A percentile compares a stretch with the other conserved stretches of the same genome.
Evolutionary conservation across 2,113 vertebrate species (phyloP).

Genomic region (Zeus faber): DNA sequence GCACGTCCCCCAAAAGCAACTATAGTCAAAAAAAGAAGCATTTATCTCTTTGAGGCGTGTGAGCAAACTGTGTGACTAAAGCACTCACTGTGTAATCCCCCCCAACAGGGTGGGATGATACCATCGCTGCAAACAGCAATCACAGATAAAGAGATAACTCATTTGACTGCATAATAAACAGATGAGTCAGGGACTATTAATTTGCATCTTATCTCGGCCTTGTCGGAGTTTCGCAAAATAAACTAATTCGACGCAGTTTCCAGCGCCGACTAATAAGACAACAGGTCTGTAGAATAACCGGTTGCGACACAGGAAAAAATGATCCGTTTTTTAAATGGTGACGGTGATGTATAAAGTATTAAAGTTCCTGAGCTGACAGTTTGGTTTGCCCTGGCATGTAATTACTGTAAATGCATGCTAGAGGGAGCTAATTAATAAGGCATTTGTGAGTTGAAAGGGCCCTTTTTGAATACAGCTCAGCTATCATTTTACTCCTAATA

Average conservation of each 20-base stretch:
- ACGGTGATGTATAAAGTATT: too few relatives aligned
- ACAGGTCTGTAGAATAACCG: too few relatives aligned
- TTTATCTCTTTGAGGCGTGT: constrained; percentile 71
- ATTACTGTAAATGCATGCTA: constrained; percentile 65
- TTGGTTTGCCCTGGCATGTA: constrained; percentile 26
- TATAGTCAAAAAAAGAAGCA: constrained; percentile 50
- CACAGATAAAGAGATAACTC: constrained; percentile 70
- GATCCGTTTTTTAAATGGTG: too few relatives aligned
- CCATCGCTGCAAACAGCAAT: constrained; percentile 75
- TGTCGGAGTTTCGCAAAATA: too few relatives aligned
- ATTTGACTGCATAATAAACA: constrained; percentile 77
- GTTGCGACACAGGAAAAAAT: too few relatives aligned
- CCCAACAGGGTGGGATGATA: constrained; percentile 56
- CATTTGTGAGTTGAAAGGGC: constrained; percentile 63
- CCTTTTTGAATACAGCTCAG: constrained; percentile 63
- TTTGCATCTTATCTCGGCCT: constrained; percentile 65
- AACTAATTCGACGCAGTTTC: too few relatives aligned
- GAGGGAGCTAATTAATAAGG: constrained; percentile 77
- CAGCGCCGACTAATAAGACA: constrained; percentile 3
- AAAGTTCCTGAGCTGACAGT: not conserved
- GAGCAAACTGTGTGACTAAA: constrained; percentile 76
- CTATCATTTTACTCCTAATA: constrained; percentile 68
- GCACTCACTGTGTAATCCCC: constrained; percentile 71
- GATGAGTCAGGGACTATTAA: constrained; percentile 72
- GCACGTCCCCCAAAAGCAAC: too few relatives aligned